Conservation (phyloP, 2,113 vertebrate genomes). For the Epinephelus fuscoguttatus region DNA sequence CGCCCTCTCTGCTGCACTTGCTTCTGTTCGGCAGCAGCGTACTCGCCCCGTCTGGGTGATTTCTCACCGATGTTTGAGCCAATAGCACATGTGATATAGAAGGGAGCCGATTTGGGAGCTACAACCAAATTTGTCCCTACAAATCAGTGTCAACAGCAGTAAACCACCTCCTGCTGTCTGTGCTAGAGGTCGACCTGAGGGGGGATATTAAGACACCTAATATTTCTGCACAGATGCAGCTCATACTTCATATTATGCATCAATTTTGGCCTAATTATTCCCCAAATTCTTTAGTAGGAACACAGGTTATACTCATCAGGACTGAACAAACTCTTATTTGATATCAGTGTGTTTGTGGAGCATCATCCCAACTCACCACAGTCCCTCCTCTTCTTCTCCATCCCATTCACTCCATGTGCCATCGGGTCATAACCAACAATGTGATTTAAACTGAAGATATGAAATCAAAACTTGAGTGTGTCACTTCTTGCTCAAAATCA, state of each 20-base stretch:
- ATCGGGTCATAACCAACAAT: conserved; percentile 65
- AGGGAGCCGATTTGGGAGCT: conserved; percentile 15
- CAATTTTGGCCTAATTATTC: not conserved
- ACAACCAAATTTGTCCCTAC: not conserved
- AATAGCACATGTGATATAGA: conserved; percentile 69
- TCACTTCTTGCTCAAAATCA: conserved; percentile 37
- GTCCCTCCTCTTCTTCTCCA: conserved; percentile 58
- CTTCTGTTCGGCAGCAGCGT: conserved; percentile 71
- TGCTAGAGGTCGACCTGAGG: not conserved
- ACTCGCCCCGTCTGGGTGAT: conserved; percentile 52
- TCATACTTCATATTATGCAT: not conserved
- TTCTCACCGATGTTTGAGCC: conserved; percentile 64
- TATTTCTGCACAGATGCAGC: not conserved
- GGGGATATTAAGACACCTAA: not conserved
- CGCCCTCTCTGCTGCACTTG: conserved; percentile 71
- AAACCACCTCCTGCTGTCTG: not conserved
- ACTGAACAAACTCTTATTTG: not conserved
- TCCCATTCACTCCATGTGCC: conserved; percentile 72
- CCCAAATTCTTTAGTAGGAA: not conserved
- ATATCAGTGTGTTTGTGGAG: not conserved
- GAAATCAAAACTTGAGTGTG: conserved; percentile 65
- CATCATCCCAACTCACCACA: conserved; percentile 6
- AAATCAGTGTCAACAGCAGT: not conserved
- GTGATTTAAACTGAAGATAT: conserved; percentile 43
- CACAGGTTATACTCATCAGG: not conserved